phyloP scores from a whole-genome alignment of 2,113 vertebrate genomes.

The Acrocephalus arundinaceus region DNA sequence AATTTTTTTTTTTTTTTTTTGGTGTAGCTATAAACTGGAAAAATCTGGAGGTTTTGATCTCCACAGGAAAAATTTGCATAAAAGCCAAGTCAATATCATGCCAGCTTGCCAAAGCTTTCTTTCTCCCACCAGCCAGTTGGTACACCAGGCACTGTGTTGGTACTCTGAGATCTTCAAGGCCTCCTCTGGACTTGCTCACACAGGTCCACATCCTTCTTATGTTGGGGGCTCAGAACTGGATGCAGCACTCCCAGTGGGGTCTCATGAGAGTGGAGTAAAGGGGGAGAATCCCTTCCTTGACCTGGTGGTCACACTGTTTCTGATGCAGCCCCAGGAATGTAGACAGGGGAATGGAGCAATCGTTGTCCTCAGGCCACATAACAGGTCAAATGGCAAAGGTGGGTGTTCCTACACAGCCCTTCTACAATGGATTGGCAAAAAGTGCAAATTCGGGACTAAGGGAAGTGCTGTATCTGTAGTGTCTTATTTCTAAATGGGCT shows the following conservation, averaged over 20 bases:
- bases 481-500: neutral
- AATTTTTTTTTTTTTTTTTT: neutral
- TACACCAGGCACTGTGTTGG: accelerated
- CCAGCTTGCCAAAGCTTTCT: neutral
- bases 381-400: neutral
- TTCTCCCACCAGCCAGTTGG: neutral
- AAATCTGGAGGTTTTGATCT: neutral
- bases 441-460: neutral
- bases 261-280: neutral
- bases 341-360: neutral
- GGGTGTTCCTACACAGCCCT: neutral
- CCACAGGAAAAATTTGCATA: neutral
- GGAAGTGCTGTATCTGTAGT: neutral
- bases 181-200: neutral
- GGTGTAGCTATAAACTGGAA: neutral
- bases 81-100: neutral
- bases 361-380: accelerated
- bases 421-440: neutral
- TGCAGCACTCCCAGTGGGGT: neutral
- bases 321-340: accelerated
- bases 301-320: neutral
- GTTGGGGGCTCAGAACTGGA: accelerated
- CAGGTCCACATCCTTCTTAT: neutral
- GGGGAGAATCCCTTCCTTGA: neutral
- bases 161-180: neutral